Percentiles rank a stretch among this genome's conserved stretches.
These are phyloP conservation scores for Andrena fulva DNA, from an alignment of 2,888 invertebrate species.

Conservation along the genomic window DNA sequence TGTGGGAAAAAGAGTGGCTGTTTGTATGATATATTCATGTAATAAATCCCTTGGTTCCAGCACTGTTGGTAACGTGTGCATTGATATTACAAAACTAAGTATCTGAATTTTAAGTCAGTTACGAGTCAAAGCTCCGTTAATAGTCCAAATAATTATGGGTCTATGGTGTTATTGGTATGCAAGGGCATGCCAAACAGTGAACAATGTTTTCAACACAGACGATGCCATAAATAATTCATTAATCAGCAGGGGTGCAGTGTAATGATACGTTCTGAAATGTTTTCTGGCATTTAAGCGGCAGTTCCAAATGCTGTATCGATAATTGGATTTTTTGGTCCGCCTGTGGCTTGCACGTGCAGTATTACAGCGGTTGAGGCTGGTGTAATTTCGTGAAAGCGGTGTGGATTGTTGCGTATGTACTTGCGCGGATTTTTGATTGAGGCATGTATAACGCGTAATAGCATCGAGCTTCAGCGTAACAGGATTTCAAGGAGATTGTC, in stretches of 20 bases:
- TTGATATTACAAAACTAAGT: no score
- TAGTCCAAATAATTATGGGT: no score
- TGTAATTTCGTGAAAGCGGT: constrained; percentile 47
- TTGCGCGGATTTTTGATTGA: constrained; percentile 22
- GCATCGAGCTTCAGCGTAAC: constrained; percentile 25
- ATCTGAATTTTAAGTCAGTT: no score
- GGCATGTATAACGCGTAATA: constrained; percentile 42
- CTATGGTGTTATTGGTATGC: no score
- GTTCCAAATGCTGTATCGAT: not conserved
- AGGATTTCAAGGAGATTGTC: constrained; percentile 42
- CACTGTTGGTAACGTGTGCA: no score
- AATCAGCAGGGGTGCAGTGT: not conserved
- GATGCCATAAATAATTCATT: not conserved
- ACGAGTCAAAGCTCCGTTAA: no score
- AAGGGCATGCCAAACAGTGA: not conserved
- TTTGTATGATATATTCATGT: no score
- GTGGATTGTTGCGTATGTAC: not conserved
- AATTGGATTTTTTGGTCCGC: constrained; percentile 19
- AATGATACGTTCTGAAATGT: not conserved
- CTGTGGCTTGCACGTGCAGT: not conserved
- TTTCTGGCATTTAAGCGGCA: not conserved
- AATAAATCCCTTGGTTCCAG: no score
- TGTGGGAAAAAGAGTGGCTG: no score
- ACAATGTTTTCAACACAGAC: not conserved
- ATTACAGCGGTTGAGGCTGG: constrained; percentile 35